These are phyloP conservation scores for Aix galericulata DNA, from an alignment of 2,113 vertebrate genomes.

Conservation along the genomic window DNA sequence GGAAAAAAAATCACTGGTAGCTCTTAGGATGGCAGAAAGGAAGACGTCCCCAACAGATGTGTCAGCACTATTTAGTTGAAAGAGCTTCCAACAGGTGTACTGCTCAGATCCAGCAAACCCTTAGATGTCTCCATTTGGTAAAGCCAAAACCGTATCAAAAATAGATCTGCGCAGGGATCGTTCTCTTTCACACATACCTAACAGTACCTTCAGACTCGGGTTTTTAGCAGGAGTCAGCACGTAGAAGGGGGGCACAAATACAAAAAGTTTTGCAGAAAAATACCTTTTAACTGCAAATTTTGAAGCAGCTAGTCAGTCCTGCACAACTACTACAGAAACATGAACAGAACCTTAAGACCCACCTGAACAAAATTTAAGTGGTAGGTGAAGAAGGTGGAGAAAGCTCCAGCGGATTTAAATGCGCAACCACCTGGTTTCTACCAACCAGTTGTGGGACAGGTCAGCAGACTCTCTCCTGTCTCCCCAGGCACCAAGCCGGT, in stretches of 20 bases:
- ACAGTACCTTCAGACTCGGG: too few species aligned
- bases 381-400: not conserved
- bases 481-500: not conserved
- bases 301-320: not conserved
- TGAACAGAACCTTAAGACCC: not conserved
- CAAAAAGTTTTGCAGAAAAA: not conserved
- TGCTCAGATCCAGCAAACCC: fast-evolving
- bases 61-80: not conserved
- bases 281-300: not conserved
- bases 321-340: not conserved
- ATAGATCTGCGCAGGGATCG: fast-evolving
- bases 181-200: not conserved
- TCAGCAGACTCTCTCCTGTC: not conserved
- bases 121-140: not conserved
- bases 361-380: not conserved
- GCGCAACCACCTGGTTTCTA: not conserved
- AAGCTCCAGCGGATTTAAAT: not conserved
- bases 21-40: not conserved
- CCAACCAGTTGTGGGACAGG: not conserved
- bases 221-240: not conserved
- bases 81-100: not conserved
- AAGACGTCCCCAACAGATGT: not conserved
- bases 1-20: not conserved
- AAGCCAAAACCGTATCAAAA: not conserved
- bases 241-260: not conserved